Evolutionary conservation across 2,888 invertebrate species (phyloP).

Genomic region (Diplazon laetatorius): DNA sequence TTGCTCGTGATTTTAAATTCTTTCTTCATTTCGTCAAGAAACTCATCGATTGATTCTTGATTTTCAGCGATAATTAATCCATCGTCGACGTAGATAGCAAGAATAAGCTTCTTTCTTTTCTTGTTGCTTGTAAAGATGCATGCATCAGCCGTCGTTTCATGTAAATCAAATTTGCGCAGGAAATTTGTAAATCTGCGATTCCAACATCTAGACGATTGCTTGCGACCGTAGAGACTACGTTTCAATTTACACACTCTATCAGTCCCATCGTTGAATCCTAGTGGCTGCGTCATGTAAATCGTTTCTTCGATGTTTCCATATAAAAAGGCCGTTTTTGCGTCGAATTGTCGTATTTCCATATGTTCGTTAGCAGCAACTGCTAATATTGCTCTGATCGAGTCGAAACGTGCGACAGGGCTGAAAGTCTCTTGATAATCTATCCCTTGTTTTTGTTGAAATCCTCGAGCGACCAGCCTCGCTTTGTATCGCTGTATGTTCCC

Average conservation of each 20-base stretch:
- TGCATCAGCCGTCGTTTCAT: constrained; percentile 65
- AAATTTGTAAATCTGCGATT: constrained; percentile 71
- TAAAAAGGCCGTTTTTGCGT: constrained; percentile 74
- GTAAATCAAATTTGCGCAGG: constrained; percentile 66
- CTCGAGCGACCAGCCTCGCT: constrained; percentile 15
- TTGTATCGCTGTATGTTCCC: constrained; percentile 22
- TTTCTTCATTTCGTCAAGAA: constrained; percentile 25
- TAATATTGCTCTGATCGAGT: constrained; percentile 61
- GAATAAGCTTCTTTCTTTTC: constrained; percentile 42
- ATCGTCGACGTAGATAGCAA: constrained; percentile 66
- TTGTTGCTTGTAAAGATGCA: constrained; percentile 65
- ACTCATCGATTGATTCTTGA: constrained; percentile 29
- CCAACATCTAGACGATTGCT: constrained; percentile 77
- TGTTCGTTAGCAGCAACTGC: constrained; percentile 66
- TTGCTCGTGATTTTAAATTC: constrained; percentile 49
- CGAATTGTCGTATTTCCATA: constrained; percentile 70
- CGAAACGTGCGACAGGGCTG: constrained; percentile 32
- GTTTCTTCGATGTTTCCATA: constrained; percentile 72
- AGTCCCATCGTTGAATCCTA: constrained; percentile 72
- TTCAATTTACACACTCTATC: constrained; percentile 72
- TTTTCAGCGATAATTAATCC: constrained; percentile 61
- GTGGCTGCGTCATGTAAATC: constrained; percentile 76
- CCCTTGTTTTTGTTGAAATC: constrained; percentile 23
- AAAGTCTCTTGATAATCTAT: constrained; percentile 32
- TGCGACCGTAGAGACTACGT: constrained; percentile 77